phyloP scores from a whole-genome alignment of 2,113 vertebrate species.

The Cyanoderma ruficeps region DNA sequence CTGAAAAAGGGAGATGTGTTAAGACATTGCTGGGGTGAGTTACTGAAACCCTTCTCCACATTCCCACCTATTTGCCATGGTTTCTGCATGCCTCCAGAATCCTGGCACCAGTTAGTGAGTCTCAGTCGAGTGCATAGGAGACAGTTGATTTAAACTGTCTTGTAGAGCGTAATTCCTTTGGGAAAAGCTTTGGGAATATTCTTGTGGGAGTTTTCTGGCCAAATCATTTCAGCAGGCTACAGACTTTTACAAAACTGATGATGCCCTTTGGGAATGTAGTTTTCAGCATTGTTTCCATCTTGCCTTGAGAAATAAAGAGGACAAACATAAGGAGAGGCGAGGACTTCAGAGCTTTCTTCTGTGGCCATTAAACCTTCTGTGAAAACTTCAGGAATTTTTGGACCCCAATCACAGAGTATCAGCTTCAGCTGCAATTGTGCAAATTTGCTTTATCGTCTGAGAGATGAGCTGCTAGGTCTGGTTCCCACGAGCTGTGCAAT shows the following conservation, averaged over 20 bases:
- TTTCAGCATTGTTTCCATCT: not conserved
- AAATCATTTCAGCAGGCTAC: not conserved
- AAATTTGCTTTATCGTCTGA: not conserved
- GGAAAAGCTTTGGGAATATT: not conserved
- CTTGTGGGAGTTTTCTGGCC: not conserved
- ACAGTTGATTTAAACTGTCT: not conserved
- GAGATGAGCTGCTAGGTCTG: not conserved
- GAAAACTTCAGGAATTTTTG: not conserved
- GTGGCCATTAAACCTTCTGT: not conserved
- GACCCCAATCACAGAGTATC: not conserved
- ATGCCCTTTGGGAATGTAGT: not conserved
- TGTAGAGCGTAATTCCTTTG: not conserved
- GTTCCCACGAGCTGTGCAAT: not conserved
- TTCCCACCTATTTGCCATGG: not conserved
- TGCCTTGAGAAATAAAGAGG: not conserved
- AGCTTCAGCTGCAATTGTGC: not conserved
- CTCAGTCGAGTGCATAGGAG: not conserved
- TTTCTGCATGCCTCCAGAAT: not conserved
- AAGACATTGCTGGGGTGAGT: not conserved
- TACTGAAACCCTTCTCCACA: not conserved
- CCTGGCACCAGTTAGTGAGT: not conserved
- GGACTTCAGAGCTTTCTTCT: not conserved
- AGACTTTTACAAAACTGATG: not conserved
- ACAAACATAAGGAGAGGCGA: not conserved
- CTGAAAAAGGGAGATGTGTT: not conserved